Evolutionary conservation across 2,888 invertebrate genomes (phyloP).

Genomic region (Drosophila barbarae): DNA sequence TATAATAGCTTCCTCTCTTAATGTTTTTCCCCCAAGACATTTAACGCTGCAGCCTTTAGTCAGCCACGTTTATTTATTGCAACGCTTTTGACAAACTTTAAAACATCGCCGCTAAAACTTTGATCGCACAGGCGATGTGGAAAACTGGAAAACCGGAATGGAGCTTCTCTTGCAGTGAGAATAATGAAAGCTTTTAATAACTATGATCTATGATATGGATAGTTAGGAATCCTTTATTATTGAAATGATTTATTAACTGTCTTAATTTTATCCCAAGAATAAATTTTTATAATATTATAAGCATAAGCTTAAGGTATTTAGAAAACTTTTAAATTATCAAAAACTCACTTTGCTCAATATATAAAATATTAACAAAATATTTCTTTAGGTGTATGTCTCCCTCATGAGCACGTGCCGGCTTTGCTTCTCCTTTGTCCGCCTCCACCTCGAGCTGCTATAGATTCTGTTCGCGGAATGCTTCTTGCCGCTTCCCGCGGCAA

Average conservation of each 20-base stretch:
- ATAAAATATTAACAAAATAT: neutral
- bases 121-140: constrained; percentile 56
- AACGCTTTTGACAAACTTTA: constrained; percentile 65
- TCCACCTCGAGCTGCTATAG: constrained; percentile 16
- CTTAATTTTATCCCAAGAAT: neutral
- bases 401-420: constrained; percentile 48
- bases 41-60: constrained; percentile 19
- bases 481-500: constrained; percentile 38
- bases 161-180: constrained; percentile 1
- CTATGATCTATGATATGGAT: neutral
- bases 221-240: neutral
- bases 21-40: constrained; percentile 10
- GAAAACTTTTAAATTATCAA: neutral
- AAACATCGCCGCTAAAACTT: constrained; percentile 62
- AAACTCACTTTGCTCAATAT: no score
- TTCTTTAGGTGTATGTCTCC: constrained; percentile 7
- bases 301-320: no score
- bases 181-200: neutral
- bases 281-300: no score
- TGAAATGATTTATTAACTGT: neutral
- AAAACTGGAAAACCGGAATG: constrained; percentile 17
- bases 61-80: constrained; percentile 62
- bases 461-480: constrained; percentile 13
- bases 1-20: neutral
- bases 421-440: constrained; percentile 15